Evolutionary conservation across 2,797 vertebrate genomes (phyloP), one percentile per base, ranked within the genome.

Genomic region (Ispidina lecontei): DNA sequence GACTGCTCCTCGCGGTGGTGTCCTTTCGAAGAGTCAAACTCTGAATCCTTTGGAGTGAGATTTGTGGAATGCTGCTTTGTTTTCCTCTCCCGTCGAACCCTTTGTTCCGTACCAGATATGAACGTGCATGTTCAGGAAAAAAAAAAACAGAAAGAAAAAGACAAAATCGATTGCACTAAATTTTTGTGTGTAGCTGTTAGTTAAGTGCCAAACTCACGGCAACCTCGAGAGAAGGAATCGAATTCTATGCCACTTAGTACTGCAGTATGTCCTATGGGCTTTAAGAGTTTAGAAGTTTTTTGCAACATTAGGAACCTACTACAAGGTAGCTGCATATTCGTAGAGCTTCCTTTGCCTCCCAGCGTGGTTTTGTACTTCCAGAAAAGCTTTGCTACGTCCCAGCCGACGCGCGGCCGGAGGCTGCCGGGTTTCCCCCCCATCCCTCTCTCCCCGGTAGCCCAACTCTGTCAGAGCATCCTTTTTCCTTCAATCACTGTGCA

Each of bases 11-110:
- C n/a, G 86, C 56, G 67, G 95, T 95, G 91, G 91, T 92, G 95
- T 94, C 87, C 77, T 88, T 94, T 88, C 73, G 93, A 58, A 94
- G 95, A 96, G 96, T 96, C 93, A 91, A 96, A 94, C 92, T 97
- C 95, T 96, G 95, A 93, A 95, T 75, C 75, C 93, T n/a, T 95
- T 93, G 85, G 89, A 93, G 93, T 90, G 88, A 88, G 93, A 93
- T 95, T 95, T 73, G 90, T 93, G 80, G 96, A 96, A 95, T 97
- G 95, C 94, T 97, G 96, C 97, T 97, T 93, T 92, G 67, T 93
- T 96, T 87, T 94, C 78, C 79, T 94, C 87, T 96, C 89, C 92
- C 94, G 41, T 33, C 43, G 39, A 90, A 89, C 90, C 94, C 91
- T 89, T 67, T 90, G 33, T 90, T 94, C 88, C 89, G 70, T 96